Evolutionary conservation across 2,888 invertebrate species (phyloP).

Genomic region (Bedellia somnulentella): DNA sequence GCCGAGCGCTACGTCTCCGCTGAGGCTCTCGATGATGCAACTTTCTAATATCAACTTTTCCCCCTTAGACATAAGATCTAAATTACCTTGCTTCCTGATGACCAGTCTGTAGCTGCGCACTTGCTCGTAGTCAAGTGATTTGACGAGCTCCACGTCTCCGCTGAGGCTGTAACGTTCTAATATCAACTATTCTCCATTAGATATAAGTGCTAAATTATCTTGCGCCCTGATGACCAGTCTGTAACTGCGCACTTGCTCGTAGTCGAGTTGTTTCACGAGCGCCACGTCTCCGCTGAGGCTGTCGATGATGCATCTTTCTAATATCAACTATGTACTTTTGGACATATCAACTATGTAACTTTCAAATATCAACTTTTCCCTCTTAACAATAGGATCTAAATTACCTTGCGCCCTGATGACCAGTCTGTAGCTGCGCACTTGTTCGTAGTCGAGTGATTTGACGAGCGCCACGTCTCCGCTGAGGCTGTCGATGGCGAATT

Average conservation of each 20-base stretch:
- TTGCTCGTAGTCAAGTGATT: conserved; percentile 88
- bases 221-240: conserved; percentile 91
- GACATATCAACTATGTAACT: too few species aligned
- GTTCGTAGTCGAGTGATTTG: conserved; percentile 88
- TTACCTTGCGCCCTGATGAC: conserved; percentile 87
- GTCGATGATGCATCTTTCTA: too few species aligned
- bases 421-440: conserved; percentile 79
- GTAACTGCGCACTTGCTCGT: conserved; percentile 83
- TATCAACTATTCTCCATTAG: too few species aligned
- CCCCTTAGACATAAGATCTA: too few species aligned
- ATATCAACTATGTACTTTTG: too few species aligned
- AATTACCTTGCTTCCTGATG: conserved; percentile 84
- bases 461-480: conserved; percentile 89
- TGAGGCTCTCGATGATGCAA: conserved; percentile 90
- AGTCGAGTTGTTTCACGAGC: conserved; percentile 85
- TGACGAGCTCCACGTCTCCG: too few species aligned
- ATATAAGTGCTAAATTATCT: conserved; percentile 32
- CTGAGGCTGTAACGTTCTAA: too few species aligned
- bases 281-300: conserved; percentile 89
- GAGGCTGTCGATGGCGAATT: conserved; percentile 91
- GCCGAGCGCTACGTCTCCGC: conserved; percentile 86
- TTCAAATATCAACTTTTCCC: too few species aligned
- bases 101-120: conserved; percentile 84
- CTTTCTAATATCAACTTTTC: too few species aligned
- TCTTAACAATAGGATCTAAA: too few species aligned